These are phyloP conservation scores for Phymorhynchus buccinoides DNA, from an alignment of 1,140 invertebrate genomes.

Conservation along the genomic window DNA sequence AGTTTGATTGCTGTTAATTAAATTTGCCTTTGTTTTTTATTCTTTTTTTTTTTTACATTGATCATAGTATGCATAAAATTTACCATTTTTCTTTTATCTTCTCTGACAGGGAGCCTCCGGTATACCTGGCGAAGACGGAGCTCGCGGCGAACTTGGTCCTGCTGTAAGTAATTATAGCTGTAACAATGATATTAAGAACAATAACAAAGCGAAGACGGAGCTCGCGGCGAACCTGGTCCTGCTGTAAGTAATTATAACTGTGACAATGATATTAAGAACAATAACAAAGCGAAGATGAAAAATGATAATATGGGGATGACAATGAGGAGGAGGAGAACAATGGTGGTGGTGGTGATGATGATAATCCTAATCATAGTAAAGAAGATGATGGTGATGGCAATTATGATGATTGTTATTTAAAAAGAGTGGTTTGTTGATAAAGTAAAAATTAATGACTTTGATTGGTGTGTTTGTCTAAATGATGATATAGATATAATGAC, in stretches of 20 bases:
- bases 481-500: not conserved
- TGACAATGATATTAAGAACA: not conserved
- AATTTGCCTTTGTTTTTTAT: too few species aligned
- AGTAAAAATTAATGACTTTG: too few species aligned
- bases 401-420: not conserved
- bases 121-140: slow-evolving; percentile 51
- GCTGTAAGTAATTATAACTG: slow-evolving; percentile 41
- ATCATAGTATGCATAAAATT: too few species aligned
- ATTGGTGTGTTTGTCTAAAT: too few species aligned
- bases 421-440: too few species aligned
- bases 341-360: too few species aligned
- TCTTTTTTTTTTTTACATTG: too few species aligned
- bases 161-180: slow-evolving; percentile 41
- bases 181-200: not conserved
- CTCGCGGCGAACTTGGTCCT: slow-evolving; percentile 49
- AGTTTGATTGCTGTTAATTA: not conserved
- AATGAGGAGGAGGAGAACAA: too few species aligned
- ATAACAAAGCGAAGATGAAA: slow-evolving; percentile 44
- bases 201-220: slow-evolving; percentile 45
- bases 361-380: too few species aligned
- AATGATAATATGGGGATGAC: not conserved
- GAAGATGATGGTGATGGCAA: not conserved
- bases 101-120: slow-evolving; percentile 51
- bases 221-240: slow-evolving; percentile 49
- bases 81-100: not conserved